Base-by-base conservation (phyloP, 2,888 invertebrate species). In the Thereva nobilitata region DNA sequence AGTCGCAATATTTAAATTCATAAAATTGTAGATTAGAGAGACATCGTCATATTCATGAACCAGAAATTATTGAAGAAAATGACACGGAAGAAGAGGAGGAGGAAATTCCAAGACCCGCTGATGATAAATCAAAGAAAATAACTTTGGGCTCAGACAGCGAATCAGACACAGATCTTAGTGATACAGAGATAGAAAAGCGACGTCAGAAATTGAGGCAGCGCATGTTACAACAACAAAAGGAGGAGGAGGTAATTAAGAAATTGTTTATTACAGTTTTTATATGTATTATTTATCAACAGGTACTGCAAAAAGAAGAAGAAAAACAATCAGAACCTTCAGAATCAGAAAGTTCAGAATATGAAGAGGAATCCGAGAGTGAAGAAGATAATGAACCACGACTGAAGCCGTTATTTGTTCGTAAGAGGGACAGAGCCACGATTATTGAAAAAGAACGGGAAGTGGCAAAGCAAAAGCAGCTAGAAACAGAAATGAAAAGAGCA, bases 381-480 rank as follows among this genome's bases (percentile, higher is more conserved):
- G 93, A 93, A 79, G 96, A 96, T 76, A 90, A 92, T 67, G 93
- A 93, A 5, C 95, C 96, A 0, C 83, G 97, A 66, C 85, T 97
- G 6, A 97, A 97, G 76, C 97, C 97, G 0, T 92, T 97, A 0
- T 97, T 97, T 82, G 95, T 97, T 0, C 84, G 93, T 70, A 96
- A 95, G 73, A 89, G 90, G 67, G 97, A 99, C 75, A 86, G 99
- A 67, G 91, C 98, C 72, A 98, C 98, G 0, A 91, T 98, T 12
- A 92, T 94, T 72, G 98, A 99, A 79, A 91, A 92, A 73, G 97
- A 98, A 75, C 90, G 92, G 54, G 94, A 96, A 80, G 88, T 89
- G 10, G 86, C 89, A 71, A 91, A 89, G 72, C 89, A 92, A 75
- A 93, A 93, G 75, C 93, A 93, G 78, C 83, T 89, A 64, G 95